Conservation (phyloP, 2,113 vertebrate genomes). For the Gadus macrocephalus region DNA sequence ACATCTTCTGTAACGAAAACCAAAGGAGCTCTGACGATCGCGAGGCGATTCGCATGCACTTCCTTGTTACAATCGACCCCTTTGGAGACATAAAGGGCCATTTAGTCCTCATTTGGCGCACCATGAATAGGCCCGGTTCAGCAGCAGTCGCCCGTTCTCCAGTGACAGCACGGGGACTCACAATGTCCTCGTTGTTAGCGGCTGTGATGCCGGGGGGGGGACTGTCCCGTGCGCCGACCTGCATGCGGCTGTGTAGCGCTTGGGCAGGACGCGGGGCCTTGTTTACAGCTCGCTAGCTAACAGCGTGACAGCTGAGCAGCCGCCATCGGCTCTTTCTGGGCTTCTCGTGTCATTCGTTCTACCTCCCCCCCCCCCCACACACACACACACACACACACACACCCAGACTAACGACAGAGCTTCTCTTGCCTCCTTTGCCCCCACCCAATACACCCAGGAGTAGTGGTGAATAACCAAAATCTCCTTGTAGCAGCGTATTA, state of each 20-base stretch:
- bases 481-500: too few species aligned
- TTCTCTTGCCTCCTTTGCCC: not conserved
- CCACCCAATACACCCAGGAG: not conserved
- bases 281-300: slow-evolving; percentile 85
- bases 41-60: slow-evolving; percentile 41
- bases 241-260: slow-evolving; percentile 80
- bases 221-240: slow-evolving; percentile 81
- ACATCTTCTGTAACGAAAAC: slow-evolving; percentile 28
- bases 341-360: slow-evolving; percentile 7
- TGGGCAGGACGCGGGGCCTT: slow-evolving; percentile 78
- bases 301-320: slow-evolving; percentile 89
- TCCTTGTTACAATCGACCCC: slow-evolving; percentile 56
- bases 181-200: slow-evolving; percentile 91
- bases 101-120: slow-evolving; percentile 67
- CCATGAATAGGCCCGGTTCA: slow-evolving; percentile 72
- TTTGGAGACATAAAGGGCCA: slow-evolving; percentile 64
- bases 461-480: too few species aligned
- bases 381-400: not conserved
- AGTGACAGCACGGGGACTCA: slow-evolving; percentile 76
- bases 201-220: slow-evolving; percentile 67
- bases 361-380: too few species aligned
- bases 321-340: slow-evolving; percentile 46
- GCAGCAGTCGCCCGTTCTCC: slow-evolving; percentile 79
- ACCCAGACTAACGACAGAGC: not conserved
- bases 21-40: slow-evolving; percentile 47